Base-by-base conservation (phyloP, 1,140 invertebrate genomes). In the Mactra quadrangularis region DNA sequence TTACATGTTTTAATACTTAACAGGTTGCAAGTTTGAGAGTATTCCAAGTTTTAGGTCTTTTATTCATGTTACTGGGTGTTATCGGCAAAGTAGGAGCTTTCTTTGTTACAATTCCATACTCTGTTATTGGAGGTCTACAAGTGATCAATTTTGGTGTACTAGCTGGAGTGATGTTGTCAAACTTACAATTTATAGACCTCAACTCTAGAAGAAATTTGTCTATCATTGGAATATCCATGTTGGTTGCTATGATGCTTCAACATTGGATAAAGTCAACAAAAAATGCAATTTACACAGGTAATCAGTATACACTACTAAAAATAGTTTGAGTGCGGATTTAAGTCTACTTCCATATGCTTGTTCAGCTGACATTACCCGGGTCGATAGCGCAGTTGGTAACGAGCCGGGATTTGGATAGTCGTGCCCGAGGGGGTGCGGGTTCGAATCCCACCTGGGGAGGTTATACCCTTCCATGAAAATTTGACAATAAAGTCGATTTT, bases 71-170 rank as follows among this genome's bases (percentile, higher is more conserved):
- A 7, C 95, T 97, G 59, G 96, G 96, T 57, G 97, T 97, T 92
- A 38, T 90, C 11, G 87, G 83, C 15, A 91, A 92, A 66, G 95
- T 98, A 86, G 96, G 96, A 19, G 97, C 96, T 0, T 93, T 97
- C 1, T 97, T 98, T 89, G 96, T 97, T 66, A 96, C 97, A 60
- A 97, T 98, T 70, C 97, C 97, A 1, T 96, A 96, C 89, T 96
- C 97, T 0, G 95, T 98, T n/a, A 95, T 97, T 0, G 97, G 96
- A 0, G 97, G 97, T 4, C 95, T 97, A 70, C 97, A 97, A 92
- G 96, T 96, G 86, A 95, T 97, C 11, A 96, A 97, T 95, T 97
- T 97, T 91, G 96, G 96, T 45, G 86, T 85, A 29, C 82, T 87
- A 19, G 66, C 70, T 13, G 85, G 86, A 0, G 83, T 89, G 6